Conservation (phyloP, 2,797 vertebrate genomes). For the Steatocranus sp. region DNA sequence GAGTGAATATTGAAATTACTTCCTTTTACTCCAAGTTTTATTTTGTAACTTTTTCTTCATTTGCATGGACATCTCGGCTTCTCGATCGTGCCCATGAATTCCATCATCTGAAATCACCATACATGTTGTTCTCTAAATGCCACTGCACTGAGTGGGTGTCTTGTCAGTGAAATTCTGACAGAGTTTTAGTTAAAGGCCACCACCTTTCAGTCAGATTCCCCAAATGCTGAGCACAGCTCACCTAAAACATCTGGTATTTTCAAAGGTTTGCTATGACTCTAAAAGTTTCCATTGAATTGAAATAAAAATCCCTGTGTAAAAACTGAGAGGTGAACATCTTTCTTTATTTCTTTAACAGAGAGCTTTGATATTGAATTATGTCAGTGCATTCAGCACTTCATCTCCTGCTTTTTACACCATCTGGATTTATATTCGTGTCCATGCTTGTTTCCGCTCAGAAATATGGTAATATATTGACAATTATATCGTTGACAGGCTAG, state of each 20-base stretch:
- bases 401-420: neutral
- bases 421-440: neutral
- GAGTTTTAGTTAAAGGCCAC: slow-evolving; percentile 47
- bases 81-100: slow-evolving; percentile 2
- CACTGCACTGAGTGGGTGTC: slow-evolving; percentile 14
- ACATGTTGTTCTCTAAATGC: slow-evolving; percentile 40
- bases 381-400: neutral
- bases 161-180: slow-evolving; percentile 1
- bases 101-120: slow-evolving; percentile 25
- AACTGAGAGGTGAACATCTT: neutral
- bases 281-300: neutral
- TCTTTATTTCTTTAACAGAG: neutral
- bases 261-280: neutral
- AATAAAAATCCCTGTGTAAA: neutral
- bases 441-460: neutral
- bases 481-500: neutral
- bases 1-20: neutral
- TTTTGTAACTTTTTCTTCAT: neutral
- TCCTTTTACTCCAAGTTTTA: neutral
- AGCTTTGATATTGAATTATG: neutral
- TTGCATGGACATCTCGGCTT: neutral
- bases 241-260: slow-evolving; percentile 17
- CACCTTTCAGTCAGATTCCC: slow-evolving; percentile 11
- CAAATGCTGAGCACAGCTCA: neutral
- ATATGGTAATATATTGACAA: neutral